Evolutionary conservation across 2,888 invertebrate genomes (phyloP).

Genomic region (Leptopilina drosophilae): DNA sequence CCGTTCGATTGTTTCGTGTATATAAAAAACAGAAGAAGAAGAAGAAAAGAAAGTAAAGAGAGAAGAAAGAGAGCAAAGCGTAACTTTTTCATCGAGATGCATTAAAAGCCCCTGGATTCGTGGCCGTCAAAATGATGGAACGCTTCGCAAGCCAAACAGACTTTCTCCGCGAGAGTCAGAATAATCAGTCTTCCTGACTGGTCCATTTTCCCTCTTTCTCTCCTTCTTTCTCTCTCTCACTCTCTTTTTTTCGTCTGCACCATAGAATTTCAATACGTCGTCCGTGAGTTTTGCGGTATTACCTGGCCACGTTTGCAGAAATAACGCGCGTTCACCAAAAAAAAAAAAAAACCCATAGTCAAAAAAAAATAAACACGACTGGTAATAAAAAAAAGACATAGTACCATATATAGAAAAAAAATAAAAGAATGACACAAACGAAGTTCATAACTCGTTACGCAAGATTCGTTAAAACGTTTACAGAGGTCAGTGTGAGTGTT

Average conservation of each 20-base stretch:
- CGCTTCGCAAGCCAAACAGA: conserved; percentile 39
- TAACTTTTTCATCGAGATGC: conserved; percentile 24
- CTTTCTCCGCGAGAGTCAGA: conserved; percentile 22
- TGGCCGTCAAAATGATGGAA: conserved; percentile 36
- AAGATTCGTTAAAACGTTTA: conserved; percentile 28
- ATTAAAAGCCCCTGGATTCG: conserved; percentile 30
- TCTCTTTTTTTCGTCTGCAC: conserved; percentile 9
- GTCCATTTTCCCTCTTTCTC: conserved; percentile 20
- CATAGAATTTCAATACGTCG: conserved; percentile 27
- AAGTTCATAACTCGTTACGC: conserved; percentile 31
- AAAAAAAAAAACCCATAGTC: neutral
- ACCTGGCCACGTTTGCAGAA: conserved; percentile 27
- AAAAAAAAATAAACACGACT: conserved; percentile 15
- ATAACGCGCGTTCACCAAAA: conserved; percentile 1
- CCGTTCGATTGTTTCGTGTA: neutral
- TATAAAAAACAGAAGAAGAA: too few relatives aligned
- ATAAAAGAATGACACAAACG: neutral
- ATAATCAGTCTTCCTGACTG: conserved; percentile 36
- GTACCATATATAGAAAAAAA: neutral
- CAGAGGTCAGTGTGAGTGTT: conserved; percentile 5
- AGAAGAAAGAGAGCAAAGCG: neutral
- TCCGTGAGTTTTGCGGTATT: neutral
- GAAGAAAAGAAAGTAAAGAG: neutral
- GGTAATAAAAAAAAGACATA: conserved; percentile 5
- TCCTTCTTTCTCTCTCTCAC: conserved; percentile 5